These are phyloP conservation scores for Buteo buteo DNA, from an alignment of 2,113 vertebrate genomes.

Conservation along the genomic window DNA sequence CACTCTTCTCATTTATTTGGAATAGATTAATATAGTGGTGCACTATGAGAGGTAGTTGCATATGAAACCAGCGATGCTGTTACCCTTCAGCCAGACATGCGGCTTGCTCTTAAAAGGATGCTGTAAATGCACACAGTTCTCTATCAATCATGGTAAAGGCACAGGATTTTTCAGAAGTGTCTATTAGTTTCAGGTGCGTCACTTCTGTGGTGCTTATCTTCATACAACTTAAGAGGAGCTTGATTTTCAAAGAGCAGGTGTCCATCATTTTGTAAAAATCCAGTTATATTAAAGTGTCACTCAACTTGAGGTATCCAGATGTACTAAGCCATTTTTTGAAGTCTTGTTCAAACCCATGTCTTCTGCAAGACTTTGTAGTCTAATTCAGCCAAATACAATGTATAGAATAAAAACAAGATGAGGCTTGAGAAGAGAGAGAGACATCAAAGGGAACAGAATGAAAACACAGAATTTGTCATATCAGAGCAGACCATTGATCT, in stretches of 20 bases:
- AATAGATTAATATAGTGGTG: conserved; percentile 12
- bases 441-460: conserved; percentile 55
- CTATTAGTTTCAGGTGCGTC: conserved; percentile 31
- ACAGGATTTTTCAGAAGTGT: conserved; percentile 41
- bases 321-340: conserved; percentile 52
- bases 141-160: conserved; percentile 17
- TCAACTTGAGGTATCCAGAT: conserved; percentile 44
- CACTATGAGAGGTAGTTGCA: background rate
- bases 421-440: conserved; percentile 29
- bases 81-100: background rate
- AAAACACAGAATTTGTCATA: conserved; percentile 57
- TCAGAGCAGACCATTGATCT: conserved; percentile 39
- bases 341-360: conserved; percentile 17
- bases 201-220: conserved; percentile 40
- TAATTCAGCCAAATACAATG: conserved; percentile 47
- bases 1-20: conserved; percentile 32
- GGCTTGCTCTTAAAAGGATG: background rate
- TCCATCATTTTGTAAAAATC: conserved; percentile 53
- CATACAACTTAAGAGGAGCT: conserved; percentile 5
- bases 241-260: conserved; percentile 54
- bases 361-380: conserved; percentile 54
- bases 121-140: background rate
- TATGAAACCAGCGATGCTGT: background rate
- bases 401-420: conserved; percentile 65
- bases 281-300: conserved; percentile 47